Percentiles rank a stretch among this genome's conserved stretches.
phyloP scores from a whole-genome alignment of 2,113 vertebrate species.

The Mustelus asterias region DNA sequence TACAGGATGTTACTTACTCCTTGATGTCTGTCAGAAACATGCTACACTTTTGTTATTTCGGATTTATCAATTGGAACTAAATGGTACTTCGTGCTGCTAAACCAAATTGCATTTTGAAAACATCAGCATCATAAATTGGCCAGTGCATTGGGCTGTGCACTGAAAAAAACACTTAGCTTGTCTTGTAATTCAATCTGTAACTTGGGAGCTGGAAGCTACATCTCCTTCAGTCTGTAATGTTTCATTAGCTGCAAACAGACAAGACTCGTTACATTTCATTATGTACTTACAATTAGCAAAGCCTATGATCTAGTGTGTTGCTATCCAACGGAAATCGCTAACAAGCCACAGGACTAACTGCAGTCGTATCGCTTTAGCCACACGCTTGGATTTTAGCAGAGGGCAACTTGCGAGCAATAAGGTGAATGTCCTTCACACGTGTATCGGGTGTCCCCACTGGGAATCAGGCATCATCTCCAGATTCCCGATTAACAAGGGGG shows the following conservation, averaged over 20 bases:
- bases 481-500: too few species aligned
- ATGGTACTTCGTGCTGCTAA: not conserved
- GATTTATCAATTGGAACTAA: slow-evolving; percentile 2
- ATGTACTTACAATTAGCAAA: not conserved
- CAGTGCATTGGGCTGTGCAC: not conserved
- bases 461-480: not conserved
- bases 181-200: slow-evolving; percentile 4
- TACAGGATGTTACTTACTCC: not conserved
- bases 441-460: not conserved
- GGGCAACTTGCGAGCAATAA: not conserved
- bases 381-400: not conserved
- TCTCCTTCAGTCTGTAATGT: not conserved
- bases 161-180: not conserved
- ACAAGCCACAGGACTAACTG: not conserved
- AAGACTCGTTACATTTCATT: not conserved
- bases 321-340: not conserved
- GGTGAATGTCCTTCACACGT: not conserved
- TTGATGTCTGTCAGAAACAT: not conserved
- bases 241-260: not conserved
- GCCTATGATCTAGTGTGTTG: not conserved
- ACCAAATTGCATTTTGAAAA: slow-evolving; percentile 16
- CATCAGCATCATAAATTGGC: slow-evolving; percentile 27
- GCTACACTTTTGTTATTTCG: not conserved
- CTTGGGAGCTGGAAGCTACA: not conserved
- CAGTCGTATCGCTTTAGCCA: not conserved